These are phyloP conservation scores for Cyrtonyx montezumae DNA, from an alignment of 2,113 vertebrate species.

Conservation along the genomic window DNA sequence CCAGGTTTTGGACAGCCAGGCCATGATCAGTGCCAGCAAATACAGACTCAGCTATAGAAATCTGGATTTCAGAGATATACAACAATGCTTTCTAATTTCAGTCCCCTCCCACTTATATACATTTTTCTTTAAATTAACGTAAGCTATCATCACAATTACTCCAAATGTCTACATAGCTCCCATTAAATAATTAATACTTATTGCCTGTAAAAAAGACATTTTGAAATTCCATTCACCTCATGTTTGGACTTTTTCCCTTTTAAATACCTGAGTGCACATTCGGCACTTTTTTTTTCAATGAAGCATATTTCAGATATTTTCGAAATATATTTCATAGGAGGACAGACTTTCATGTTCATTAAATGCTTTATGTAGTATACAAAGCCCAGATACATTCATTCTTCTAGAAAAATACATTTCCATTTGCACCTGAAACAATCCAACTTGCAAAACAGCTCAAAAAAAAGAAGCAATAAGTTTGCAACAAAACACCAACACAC, in stretches of 20 bases:
- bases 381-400: conserved; percentile 26
- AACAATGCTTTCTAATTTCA: not conserved
- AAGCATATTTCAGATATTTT: conserved; percentile 2
- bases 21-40: conserved; percentile 36
- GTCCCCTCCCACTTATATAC: not conserved
- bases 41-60: conserved; percentile 40
- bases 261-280: not conserved
- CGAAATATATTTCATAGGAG: not conserved
- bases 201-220: conserved; percentile 49
- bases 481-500: not conserved
- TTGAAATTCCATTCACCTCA: not conserved
- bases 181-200: conserved; percentile 47
- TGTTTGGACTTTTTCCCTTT: not conserved
- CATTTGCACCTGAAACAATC: not conserved
- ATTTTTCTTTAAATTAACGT: conserved; percentile 41
- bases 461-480: not conserved
- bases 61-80: conserved; percentile 10
- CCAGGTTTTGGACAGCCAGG: not conserved
- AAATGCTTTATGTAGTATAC: not conserved
- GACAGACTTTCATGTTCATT: not conserved
- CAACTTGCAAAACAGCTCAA: not conserved
- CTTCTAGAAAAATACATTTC: conserved; percentile 51
- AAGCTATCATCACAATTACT: not conserved
- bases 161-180: conserved; percentile 21
- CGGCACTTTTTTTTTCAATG: not conserved